Evolutionary conservation across 2,888 invertebrate genomes (phyloP).

Genomic region (Cheilosia grossa): DNA sequence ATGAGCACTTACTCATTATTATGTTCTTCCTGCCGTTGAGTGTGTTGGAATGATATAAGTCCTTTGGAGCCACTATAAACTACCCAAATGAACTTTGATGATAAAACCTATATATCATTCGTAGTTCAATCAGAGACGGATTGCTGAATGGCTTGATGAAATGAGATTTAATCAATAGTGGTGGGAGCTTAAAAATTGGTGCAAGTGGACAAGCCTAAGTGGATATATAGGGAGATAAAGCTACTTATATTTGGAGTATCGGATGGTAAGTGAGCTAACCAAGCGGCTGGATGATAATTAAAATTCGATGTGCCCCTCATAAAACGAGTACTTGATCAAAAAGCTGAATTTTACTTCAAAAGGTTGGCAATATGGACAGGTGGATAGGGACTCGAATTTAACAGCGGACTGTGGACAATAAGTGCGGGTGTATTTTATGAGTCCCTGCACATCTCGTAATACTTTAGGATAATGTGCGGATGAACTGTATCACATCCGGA

Average conservation of each 20-base stretch:
- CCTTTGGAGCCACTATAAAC: conserved; percentile 5
- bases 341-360: too few relatives aligned
- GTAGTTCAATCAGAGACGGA: conserved; percentile 38
- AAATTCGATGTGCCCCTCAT: not conserved
- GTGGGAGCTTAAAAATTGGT: not conserved
- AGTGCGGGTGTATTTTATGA: too few relatives aligned
- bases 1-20: conserved; percentile 31
- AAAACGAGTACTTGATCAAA: too few relatives aligned
- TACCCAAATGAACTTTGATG: conserved; percentile 7
- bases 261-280: not conserved
- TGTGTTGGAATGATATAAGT: conserved; percentile 24
- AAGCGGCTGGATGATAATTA: not conserved
- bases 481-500: too few relatives aligned
- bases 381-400: too few relatives aligned
- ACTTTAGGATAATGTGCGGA: too few relatives aligned
- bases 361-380: too few relatives aligned
- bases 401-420: too few relatives aligned
- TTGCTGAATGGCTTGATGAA: conserved; percentile 46
- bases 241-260: conserved; percentile 1
- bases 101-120: not conserved
- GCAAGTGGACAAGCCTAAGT: conserved; percentile 6
- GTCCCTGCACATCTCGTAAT: too few relatives aligned
- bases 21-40: conserved; percentile 1
- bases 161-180: conserved; percentile 34
- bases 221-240: too few relatives aligned